Conservation (phyloP, 2,888 invertebrate genomes). For the Cepaea hortensis region DNA sequence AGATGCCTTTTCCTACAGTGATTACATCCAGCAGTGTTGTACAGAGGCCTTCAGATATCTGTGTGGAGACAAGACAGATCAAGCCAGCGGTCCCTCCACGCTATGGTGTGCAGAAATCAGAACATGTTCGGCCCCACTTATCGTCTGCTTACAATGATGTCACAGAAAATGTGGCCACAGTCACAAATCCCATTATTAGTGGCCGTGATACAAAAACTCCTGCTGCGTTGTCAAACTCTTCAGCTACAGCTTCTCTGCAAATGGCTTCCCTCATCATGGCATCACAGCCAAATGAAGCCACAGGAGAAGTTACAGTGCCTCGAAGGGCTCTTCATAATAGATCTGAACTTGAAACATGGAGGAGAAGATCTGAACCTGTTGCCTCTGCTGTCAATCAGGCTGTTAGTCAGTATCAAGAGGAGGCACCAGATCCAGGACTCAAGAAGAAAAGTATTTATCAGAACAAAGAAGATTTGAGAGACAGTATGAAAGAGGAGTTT, state of each 20-base stretch:
- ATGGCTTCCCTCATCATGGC: background rate
- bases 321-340: conserved; percentile 16
- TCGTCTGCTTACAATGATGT: conserved; percentile 27
- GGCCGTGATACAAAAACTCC: background rate
- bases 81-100: conserved; percentile 40
- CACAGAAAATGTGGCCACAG: conserved; percentile 42
- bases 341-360: conserved; percentile 26
- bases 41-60: conserved; percentile 36
- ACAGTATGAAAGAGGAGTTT: conserved; percentile 15
- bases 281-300: background rate
- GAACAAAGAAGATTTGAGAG: conserved; percentile 41
- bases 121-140: background rate
- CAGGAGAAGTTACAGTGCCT: background rate
- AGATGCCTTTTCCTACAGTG: background rate
- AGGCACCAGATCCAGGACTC: background rate
- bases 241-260: background rate
- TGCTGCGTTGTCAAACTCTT: background rate
- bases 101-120: conserved; percentile 18
- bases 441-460: conserved; percentile 40
- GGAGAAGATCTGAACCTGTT: conserved; percentile 40
- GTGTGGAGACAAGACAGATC: background rate
- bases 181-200: conserved; percentile 32
- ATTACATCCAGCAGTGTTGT: conserved; percentile 19
- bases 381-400: conserved; percentile 32
- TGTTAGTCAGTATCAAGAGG: background rate